Evolutionary conservation across 2,888 invertebrate species (phyloP), one percentile per base, ranked within the genome.

Genomic region (Mesochorus sp.): DNA sequence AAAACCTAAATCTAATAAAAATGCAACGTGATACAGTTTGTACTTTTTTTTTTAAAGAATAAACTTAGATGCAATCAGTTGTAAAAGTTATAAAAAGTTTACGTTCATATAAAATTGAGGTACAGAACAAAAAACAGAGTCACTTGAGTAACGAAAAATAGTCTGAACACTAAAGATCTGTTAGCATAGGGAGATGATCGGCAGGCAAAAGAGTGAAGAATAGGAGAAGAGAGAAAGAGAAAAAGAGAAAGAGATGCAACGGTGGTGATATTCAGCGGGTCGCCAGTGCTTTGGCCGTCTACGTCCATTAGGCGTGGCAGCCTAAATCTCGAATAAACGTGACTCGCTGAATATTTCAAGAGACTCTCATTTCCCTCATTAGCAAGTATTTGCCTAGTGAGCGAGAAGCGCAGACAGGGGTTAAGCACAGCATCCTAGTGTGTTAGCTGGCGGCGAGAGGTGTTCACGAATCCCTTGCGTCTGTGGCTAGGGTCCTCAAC

Each of bases 321-420:
- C 80, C 81, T 80, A 81, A 81, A 81, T 81, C 81, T 80, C 81
- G 71, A 81, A 81, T 81, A 81, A 80, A 81, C 72, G 80, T 78
- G 78, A 81, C 80, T 80, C 81, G 72, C 68, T 80, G 81, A 81
- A 81, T 81, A 80, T 81, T 81, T 73, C 68, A 80, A 61, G 59
- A 42, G 68, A 44, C 55, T 73, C 70, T 67, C 67, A 57, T 64
- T 55, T 68, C 78, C 66, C 76, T 78, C 81, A 82, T 83, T 83
- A 83, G 81, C 76, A 80, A 80, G 76, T 80, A 66, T 82, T 82
- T 76, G 57, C 75, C 75, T 14, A 24, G 57, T 28, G 51, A 61
- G 55, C 75, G 37, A 59, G 53, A 62, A 66, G 66, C 51, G 79
- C 72, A 62, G 75, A 77, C 74, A 75, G 73, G 61, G 42, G 61